Evolutionary conservation across 1,140 invertebrate genomes (phyloP).

Genomic region (Plodia interpunctella): DNA sequence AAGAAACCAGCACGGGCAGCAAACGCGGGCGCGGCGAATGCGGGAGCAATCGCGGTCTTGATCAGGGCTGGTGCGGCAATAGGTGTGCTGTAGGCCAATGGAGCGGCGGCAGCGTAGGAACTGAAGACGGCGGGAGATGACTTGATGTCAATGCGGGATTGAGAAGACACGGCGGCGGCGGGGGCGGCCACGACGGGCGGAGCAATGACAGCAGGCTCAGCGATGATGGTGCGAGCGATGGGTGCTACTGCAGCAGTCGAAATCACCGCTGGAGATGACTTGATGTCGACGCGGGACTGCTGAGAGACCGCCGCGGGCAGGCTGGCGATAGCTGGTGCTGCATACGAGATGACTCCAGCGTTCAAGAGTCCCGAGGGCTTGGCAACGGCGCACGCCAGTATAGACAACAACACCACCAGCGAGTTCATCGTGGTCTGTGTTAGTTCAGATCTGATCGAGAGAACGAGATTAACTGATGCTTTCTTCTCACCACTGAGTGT

Average conservation of each 20-base stretch:
- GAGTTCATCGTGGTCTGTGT: constrained; percentile 75
- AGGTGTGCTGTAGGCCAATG: constrained; percentile 32
- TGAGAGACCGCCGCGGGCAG: constrained; percentile 42
- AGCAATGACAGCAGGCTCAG: constrained; percentile 21
- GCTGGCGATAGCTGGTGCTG: constrained; percentile 27
- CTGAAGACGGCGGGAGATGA: constrained; percentile 46
- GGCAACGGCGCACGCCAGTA: constrained; percentile 71
- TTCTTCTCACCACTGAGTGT: constrained; percentile 45
- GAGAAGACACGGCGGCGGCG: constrained; percentile 49
- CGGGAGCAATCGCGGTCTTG: constrained; percentile 13
- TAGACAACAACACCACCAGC: constrained; percentile 78
- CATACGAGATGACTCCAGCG: constrained; percentile 28
- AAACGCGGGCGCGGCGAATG: constrained; percentile 20
- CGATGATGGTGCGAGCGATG: constrained; percentile 20
- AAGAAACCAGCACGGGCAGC: constrained; percentile 27
- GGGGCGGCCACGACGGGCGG: constrained; percentile 27
- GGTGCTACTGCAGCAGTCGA: constrained; percentile 25
- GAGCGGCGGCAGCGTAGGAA: constrained; percentile 33
- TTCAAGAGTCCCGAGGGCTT: constrained; percentile 54
- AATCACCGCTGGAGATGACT: constrained; percentile 42
- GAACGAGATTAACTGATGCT: constrained; percentile 56
- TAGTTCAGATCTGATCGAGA: constrained; percentile 53
- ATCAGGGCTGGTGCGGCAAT: constrained; percentile 24
- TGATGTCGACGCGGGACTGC: constrained; percentile 51
- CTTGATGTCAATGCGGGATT: constrained; percentile 59